Percentiles rank a stretch among this genome's conserved stretches.
Evolutionary conservation across 2,113 vertebrate genomes (phyloP).

Genomic region (Eretmochelys imbricata): DNA sequence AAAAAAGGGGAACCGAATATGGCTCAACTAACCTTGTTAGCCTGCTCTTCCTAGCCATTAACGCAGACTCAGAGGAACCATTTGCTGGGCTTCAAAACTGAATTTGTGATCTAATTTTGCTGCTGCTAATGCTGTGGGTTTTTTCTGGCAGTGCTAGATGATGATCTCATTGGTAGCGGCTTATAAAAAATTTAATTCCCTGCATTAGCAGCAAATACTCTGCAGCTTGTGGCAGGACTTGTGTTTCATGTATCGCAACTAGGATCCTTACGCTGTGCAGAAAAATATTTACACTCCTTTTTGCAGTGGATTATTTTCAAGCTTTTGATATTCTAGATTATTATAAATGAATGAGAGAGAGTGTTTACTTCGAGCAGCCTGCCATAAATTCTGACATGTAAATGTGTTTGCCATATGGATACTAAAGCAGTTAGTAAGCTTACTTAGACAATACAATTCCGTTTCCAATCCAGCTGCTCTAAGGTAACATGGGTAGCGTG

Average conservation of each 20-base stretch:
- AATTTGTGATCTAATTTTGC: neutral
- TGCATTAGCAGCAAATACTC: neutral
- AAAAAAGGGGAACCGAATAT: neutral
- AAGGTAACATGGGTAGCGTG: neutral
- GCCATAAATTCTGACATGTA: no score
- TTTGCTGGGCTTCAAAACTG: neutral
- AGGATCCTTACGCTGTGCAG: neutral
- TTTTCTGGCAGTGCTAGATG: neutral
- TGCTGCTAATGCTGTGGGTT: neutral
- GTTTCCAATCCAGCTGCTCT: neutral
- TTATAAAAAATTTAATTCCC: no score
- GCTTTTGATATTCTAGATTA: neutral
- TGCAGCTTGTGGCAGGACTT: neutral
- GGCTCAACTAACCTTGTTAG: neutral
- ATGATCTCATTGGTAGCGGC: neutral
- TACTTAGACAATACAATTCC: neutral
- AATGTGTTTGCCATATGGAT: no score
- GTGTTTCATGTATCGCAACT: neutral
- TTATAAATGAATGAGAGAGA: neutral
- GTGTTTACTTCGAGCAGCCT: neutral
- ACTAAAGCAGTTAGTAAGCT: neutral
- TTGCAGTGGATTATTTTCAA: neutral
- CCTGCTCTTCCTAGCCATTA: neutral
- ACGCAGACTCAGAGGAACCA: neutral
- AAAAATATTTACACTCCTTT: neutral